Percentiles rank a stretch among this genome's conserved stretches.
phyloP scores from a whole-genome alignment of 2,888 invertebrate species.

The Homarus gammarus region DNA sequence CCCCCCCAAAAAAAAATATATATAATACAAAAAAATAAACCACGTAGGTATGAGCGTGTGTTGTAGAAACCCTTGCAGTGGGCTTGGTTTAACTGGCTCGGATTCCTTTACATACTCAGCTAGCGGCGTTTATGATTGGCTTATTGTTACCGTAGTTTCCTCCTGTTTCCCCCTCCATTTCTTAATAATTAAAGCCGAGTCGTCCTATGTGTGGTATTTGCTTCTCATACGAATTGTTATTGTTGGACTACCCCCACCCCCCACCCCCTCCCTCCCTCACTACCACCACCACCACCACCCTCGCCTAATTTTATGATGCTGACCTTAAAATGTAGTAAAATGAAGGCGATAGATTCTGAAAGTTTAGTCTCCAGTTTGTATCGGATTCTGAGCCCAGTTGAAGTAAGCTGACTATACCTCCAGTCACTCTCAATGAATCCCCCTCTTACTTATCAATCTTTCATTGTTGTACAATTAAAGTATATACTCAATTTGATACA shows the following conservation, averaged over 20 bases:
- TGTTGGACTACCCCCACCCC: background rate
- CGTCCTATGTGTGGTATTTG: background rate
- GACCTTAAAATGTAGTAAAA: too few species aligned
- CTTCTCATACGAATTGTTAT: conserved; percentile 4
- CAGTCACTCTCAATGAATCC: background rate
- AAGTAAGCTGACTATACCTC: conserved; percentile 14
- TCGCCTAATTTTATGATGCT: background rate
- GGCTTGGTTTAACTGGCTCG: conserved; percentile 31
- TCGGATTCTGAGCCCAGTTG: conserved; percentile 33
- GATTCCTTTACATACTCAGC: conserved; percentile 19
- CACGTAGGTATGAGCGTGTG: conserved; percentile 41
- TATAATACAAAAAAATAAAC: background rate
- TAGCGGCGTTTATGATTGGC: conserved; percentile 26
- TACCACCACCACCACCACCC: background rate
- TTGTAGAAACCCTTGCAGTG: conserved; percentile 46
- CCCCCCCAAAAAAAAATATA: conserved; percentile 9
- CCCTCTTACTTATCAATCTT: conserved; percentile 62
- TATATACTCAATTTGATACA: conserved; percentile 71
- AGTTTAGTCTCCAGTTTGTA: background rate
- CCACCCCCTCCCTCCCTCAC: background rate
- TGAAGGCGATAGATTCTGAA: conserved; percentile 6
- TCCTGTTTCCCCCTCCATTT: background rate
- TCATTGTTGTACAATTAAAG: conserved; percentile 70
- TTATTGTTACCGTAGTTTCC: conserved; percentile 13
- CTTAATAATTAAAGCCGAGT: background rate